phyloP scores from a whole-genome alignment of 2,113 vertebrate genomes.

The Apeltes quadracus region DNA sequence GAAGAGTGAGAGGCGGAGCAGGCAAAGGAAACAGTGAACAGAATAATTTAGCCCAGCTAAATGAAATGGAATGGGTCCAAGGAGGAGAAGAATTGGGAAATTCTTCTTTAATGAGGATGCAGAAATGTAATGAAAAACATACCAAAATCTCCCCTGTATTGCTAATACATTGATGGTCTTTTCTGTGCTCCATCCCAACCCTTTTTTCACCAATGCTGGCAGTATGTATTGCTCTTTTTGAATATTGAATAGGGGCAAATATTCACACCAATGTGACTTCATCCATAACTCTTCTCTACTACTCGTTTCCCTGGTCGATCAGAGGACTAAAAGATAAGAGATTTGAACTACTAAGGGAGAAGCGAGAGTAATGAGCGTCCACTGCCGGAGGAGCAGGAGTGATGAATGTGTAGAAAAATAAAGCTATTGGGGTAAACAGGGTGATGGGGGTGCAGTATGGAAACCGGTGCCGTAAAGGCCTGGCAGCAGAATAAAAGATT shows the following conservation, averaged over 20 bases:
- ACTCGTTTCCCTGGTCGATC: neutral
- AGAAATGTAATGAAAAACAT: neutral
- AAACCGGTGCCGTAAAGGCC: constrained; percentile 58
- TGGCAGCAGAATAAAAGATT: constrained; percentile 60
- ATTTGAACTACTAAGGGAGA: neutral
- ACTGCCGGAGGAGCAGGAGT: neutral
- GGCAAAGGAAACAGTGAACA: constrained; percentile 14
- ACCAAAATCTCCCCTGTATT: neutral
- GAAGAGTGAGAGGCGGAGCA: constrained; percentile 12
- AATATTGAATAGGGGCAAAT: neutral
- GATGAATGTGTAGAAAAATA: constrained; percentile 20
- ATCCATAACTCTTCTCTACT: no score
- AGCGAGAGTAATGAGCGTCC: neutral
- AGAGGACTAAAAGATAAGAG: neutral
- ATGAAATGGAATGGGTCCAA: neutral
- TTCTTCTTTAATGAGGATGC: no score
- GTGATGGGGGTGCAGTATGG: constrained; percentile 39
- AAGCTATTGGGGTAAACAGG: constrained; percentile 38
- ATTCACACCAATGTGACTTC: neutral
- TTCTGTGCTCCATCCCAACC: neutral
- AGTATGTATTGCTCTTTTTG: neutral
- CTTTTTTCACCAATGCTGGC: neutral
- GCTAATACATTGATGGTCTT: neutral
- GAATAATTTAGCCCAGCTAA: constrained; percentile 31
- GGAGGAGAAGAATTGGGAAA: neutral